phyloP scores from a whole-genome alignment of 2,797 vertebrate genomes.

The Ctenopoma multispine region DNA sequence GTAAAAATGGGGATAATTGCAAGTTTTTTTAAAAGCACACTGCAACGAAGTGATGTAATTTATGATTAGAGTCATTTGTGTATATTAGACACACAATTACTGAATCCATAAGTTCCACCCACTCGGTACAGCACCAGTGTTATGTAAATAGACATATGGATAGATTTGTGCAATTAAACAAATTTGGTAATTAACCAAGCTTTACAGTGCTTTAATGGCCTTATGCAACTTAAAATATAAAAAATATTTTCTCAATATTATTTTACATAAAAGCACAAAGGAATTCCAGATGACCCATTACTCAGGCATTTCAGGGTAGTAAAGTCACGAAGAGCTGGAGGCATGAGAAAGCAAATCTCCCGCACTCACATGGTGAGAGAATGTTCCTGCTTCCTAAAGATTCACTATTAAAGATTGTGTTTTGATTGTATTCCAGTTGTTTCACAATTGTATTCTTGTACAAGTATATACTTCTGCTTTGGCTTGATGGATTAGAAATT shows the following conservation, averaged over 20 bases:
- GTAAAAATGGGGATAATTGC: neutral
- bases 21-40: constrained; percentile 13
- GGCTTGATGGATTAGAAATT: constrained; percentile 69
- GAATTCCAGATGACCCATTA: constrained; percentile 60
- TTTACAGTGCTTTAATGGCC: constrained; percentile 72
- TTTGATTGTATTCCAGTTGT: constrained; percentile 76
- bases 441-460: constrained; percentile 72
- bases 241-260: constrained; percentile 37
- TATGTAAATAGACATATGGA: constrained; percentile 34
- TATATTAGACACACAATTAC: constrained; percentile 14
- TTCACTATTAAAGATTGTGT: constrained; percentile 63
- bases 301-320: constrained; percentile 69
- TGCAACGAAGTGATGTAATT: constrained; percentile 9
- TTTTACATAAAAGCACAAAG: constrained; percentile 75
- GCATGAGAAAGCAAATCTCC: constrained; percentile 30
- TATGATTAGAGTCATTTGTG: constrained; percentile 1
- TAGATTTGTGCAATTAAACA: constrained; percentile 24
- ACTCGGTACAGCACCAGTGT: constrained; percentile 30
- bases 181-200: constrained; percentile 41
- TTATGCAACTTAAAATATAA: constrained; percentile 63
- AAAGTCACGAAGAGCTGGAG: constrained; percentile 17
- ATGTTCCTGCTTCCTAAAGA: constrained; percentile 57
- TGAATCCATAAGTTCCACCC: constrained; percentile 13
- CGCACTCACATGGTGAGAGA: constrained; percentile 23
- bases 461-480: constrained; percentile 73